Base-by-base conservation (phyloP, 2,113 vertebrate species). In the Scatophagus argus region DNA sequence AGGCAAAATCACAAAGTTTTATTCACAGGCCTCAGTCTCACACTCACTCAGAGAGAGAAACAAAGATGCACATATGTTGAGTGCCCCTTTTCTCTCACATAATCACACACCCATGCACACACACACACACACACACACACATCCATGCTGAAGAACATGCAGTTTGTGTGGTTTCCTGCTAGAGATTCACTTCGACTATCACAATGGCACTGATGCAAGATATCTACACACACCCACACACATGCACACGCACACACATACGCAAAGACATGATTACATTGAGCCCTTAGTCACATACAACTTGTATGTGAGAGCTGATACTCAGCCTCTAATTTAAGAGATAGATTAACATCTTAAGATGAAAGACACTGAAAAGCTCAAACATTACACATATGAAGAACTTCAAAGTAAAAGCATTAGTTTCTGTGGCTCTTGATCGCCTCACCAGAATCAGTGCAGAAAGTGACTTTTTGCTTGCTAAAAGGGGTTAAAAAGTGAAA, bases 111-210 rank as follows among this genome's bases (percentile, higher is more conserved):
- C 12, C 59, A 47, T 60, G 78, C 34, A 78, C 47, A 25, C 43
- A n/a, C 63, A 66, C 41, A 49, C 62, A 69, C 14, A 77, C 25
- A 32, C 47, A 80, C 46, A 43, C 63, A 58, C 64, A 80, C 34
- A 32, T 83, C 80, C 39, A 63, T 58, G 71, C 46, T 49, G 21
- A 8, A 70, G 72, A 55, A 65, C 19, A 27, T 72, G 58, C 68
- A 69, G 78, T 91, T 87, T 88, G 66, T 91, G 89, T 88, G 89
- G 89, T 93, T 93, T 94, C 88, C 89, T 92, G 89, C 85, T 64
- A 74, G 88, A 90, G 86, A 92, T 90, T 90, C 85, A 87, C 85
- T 83, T 90, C 58, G 83, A 69, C 82, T 78, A 82, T 83, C 85
- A 85, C 83, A 89, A 80, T 84, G 83, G 72, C 69, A 82, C 56